These are phyloP conservation scores for Notamacropus eugenii DNA, from an alignment of 2,797 vertebrate genomes.

Conservation along the genomic window DNA sequence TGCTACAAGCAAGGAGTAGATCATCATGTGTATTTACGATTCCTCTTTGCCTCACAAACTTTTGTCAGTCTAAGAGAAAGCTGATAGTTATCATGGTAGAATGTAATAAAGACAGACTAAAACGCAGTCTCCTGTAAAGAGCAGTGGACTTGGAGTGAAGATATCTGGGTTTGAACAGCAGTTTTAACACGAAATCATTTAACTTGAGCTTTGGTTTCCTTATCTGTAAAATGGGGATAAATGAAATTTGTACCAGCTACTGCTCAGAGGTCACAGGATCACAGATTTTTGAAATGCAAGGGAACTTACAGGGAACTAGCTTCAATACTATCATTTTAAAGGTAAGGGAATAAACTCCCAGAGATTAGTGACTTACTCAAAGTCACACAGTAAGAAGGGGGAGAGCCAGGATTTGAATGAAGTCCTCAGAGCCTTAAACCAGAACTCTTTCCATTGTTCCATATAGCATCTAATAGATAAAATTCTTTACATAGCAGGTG, in stretches of 20 bases:
- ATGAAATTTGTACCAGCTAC: background rate
- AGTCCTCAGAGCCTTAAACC: background rate
- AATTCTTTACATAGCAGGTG: background rate
- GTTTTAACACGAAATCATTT: background rate
- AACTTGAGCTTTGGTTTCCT: background rate
- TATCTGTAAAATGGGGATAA: background rate
- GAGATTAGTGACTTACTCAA: background rate
- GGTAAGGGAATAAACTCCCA: background rate
- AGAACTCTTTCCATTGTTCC: background rate
- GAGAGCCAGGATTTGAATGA: background rate
- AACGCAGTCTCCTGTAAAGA: background rate
- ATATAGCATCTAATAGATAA: background rate
- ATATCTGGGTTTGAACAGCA: background rate
- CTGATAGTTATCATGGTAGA: background rate
- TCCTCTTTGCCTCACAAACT: background rate
- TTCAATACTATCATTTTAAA: background rate
- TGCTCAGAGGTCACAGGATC: background rate
- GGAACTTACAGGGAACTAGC: background rate
- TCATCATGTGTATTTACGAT: background rate
- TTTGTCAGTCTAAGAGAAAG: conserved; percentile 37
- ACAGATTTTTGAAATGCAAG: background rate
- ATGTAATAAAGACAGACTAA: background rate
- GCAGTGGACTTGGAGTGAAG: background rate
- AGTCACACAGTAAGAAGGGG: background rate
- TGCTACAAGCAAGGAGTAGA: background rate